Conservation (phyloP, 2,797 vertebrate genomes). For the Pseudochromis fuscus region DNA sequence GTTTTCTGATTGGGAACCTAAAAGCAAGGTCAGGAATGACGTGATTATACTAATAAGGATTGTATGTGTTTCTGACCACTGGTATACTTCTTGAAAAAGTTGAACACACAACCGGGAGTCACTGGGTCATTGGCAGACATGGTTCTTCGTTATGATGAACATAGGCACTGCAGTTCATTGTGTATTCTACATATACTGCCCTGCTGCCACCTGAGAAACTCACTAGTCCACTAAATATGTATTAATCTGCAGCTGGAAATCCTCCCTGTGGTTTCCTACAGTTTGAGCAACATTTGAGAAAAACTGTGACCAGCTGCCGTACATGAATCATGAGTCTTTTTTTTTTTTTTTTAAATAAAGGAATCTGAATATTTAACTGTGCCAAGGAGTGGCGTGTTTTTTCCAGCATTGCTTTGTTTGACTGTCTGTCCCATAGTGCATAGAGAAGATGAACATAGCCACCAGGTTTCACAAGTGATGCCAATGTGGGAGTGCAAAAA, state of each 20-base stretch:
- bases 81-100: too few species aligned
- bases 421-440: too few species aligned
- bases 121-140: neutral
- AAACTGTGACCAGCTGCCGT: neutral
- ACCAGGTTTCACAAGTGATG: too few species aligned
- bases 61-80: too few species aligned
- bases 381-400: too few species aligned
- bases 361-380: neutral
- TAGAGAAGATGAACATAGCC: too few species aligned
- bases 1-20: too few species aligned
- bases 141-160: neutral
- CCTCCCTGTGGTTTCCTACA: too few species aligned
- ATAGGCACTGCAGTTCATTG: neutral
- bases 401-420: too few species aligned
- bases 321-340: neutral
- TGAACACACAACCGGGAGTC: neutral
- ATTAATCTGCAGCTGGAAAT: neutral
- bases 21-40: too few species aligned
- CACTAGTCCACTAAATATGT: neutral
- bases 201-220: neutral
- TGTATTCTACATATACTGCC: neutral
- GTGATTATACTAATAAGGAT: too few species aligned
- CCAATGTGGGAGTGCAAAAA: too few species aligned
- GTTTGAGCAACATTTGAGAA: neutral
- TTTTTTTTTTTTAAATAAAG: neutral